Base-by-base conservation (phyloP, 2,113 vertebrate species). In the Lamprologus lemairii region DNA sequence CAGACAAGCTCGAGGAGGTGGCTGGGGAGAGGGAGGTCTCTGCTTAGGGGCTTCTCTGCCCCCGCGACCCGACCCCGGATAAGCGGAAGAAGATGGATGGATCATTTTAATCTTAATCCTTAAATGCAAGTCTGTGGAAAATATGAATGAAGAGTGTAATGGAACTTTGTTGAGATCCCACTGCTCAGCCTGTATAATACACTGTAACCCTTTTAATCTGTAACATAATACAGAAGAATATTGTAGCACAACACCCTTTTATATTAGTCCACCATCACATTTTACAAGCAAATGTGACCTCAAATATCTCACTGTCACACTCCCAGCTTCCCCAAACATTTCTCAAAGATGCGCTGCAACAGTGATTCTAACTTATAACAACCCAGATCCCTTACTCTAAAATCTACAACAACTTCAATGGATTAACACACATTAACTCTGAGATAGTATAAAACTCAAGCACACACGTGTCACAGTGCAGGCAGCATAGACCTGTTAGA, bases 31-130 rank as follows among this genome's bases (percentile, higher is more conserved):
- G 13, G 55, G 12, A 57, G 54, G 54, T 57, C 45, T 49, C 21
- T 55, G 6, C 53, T 53, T 10, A n/a, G 49, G 49, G 16, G 4
- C 47, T 49, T 49, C 51, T 53, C 2, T 23, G 53, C 1, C 7
- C 13, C 55, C 3, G 1, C 2, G 2, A 3, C 7, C 23, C 1
- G 0, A 28, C 12, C 55, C 55, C 0, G 4, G 55, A 16, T 57
- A 57, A 58, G 23, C 2, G 0, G 26, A 58, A 2, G 55, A 58
- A 16, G 55, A 16, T 28, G 54, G 13, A 57, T 14, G 51, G 49
- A 68, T 37, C 11, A 13, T 68, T 40, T 21, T 21, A 40, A 68
- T 21, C 33, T 37, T 21, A 68, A 68, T 37, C 60, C 33, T 68
- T 37, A 68, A 65, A 37, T 37, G 19, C 33, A 37, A n/a, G 1